Conservation (phyloP, 2,113 vertebrate species). For the Neotoma lepida region DNA sequence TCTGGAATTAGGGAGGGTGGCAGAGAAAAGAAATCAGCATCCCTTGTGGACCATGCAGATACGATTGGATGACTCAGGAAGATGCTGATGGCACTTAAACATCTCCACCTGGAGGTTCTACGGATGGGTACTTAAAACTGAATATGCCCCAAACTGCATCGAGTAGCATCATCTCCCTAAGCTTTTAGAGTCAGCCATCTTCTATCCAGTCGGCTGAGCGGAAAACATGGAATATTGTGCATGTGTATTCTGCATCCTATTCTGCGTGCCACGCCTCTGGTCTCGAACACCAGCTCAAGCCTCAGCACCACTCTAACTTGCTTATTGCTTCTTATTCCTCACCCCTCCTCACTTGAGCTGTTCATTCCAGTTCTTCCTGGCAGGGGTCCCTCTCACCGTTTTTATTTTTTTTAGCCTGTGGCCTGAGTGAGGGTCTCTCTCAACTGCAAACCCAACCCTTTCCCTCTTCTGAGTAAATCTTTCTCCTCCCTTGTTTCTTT, state of each 20-base stretch:
- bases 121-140: background rate
- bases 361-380: background rate
- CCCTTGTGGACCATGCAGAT: constrained; percentile 43
- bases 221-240: background rate
- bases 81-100: constrained; percentile 39
- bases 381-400: background rate
- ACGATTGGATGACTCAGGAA: constrained; percentile 67
- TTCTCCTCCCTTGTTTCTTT: background rate
- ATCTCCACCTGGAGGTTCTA: constrained; percentile 67
- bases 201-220: background rate
- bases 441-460: background rate
- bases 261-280: background rate
- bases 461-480: background rate
- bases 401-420: background rate
- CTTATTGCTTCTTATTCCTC: background rate
- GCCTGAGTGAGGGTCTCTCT: background rate
- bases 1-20: constrained; percentile 32
- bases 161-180: background rate
- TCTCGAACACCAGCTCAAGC: background rate
- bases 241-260: background rate
- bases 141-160: background rate
- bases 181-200: background rate
- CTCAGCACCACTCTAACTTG: background rate
- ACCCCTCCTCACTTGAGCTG: background rate
- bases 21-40: constrained; percentile 66